Conservation (phyloP, 2,113 vertebrate species). For the Dryoscopus gambensis region DNA sequence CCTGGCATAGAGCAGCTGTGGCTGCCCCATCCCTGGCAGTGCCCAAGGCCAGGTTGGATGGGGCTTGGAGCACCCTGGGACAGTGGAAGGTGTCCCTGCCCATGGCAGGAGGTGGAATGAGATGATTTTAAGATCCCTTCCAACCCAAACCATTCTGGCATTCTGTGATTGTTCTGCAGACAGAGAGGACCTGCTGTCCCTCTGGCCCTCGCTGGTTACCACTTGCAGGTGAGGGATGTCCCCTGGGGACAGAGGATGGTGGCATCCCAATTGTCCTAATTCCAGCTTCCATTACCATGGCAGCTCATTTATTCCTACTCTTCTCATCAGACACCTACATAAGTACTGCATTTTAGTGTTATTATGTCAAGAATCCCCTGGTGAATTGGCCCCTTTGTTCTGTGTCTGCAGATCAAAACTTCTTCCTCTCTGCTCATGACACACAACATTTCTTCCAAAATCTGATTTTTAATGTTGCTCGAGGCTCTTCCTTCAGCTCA, state of each 20-base stretch:
- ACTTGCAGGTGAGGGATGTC: neutral
- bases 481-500: neutral
- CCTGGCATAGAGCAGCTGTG: neutral
- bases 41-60: rapidly evolving
- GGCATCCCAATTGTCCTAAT: neutral
- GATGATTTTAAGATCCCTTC: neutral
- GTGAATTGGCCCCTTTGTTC: neutral
- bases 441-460: neutral
- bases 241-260: neutral
- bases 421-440: neutral
- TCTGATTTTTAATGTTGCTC: neutral
- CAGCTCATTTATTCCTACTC: neutral
- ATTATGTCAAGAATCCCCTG: neutral
- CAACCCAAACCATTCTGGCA: neutral
- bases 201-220: neutral
- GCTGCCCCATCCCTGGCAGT: neutral
- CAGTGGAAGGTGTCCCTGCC: neutral
- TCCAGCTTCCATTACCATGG: neutral
- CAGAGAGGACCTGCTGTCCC: neutral
- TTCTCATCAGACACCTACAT: neutral
- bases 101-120: neutral
- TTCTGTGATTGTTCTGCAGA: neutral
- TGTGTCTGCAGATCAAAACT: neutral
- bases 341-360: neutral
- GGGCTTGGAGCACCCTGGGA: neutral